These are phyloP conservation scores for Clavelina lepadiformis DNA, from an alignment of 23 tunicate species.

Conservation along the genomic window DNA sequence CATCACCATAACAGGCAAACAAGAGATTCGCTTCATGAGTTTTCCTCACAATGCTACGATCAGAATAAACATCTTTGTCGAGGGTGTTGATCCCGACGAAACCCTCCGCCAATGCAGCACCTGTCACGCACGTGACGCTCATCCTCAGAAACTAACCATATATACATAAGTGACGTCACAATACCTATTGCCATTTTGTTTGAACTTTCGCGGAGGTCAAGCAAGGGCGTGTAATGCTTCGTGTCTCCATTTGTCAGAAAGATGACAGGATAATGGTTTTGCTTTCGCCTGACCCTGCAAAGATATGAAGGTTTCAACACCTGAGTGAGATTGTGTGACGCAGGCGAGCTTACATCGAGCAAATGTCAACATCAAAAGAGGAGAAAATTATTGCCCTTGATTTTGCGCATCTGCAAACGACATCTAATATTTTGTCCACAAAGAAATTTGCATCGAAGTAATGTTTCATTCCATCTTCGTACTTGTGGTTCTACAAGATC, in stretches of 20 bases:
- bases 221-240: constrained; percentile 25
- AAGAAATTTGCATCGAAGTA: constrained; percentile 75
- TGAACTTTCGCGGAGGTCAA: constrained; percentile 55
- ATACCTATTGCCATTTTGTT: constrained; percentile 78
- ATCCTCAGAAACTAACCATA: background rate
- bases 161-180: background rate
- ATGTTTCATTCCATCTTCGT: constrained; percentile 47
- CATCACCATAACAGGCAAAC: constrained; percentile 66
- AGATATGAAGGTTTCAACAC: too few species aligned
- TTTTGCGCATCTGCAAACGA: constrained; percentile 25
- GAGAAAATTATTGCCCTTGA: constrained; percentile 51
- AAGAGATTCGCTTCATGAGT: constrained; percentile 34
- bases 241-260: constrained; percentile 78
- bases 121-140: constrained; percentile 1
- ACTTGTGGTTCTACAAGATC: constrained; percentile 20
- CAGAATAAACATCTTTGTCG: constrained; percentile 41
- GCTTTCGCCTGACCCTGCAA: constrained; percentile 67
- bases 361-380: constrained; percentile 63
- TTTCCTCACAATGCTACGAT: constrained; percentile 30
- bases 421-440: constrained; percentile 56
- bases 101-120: constrained; percentile 30
- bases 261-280: constrained; percentile 68
- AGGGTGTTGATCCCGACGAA: constrained; percentile 49
- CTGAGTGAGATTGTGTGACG: too few species aligned
- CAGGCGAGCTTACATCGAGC: constrained; percentile 56